Evolutionary conservation across 2,797 vertebrate genomes (phyloP).

Genomic region (Alectoris magna): DNA sequence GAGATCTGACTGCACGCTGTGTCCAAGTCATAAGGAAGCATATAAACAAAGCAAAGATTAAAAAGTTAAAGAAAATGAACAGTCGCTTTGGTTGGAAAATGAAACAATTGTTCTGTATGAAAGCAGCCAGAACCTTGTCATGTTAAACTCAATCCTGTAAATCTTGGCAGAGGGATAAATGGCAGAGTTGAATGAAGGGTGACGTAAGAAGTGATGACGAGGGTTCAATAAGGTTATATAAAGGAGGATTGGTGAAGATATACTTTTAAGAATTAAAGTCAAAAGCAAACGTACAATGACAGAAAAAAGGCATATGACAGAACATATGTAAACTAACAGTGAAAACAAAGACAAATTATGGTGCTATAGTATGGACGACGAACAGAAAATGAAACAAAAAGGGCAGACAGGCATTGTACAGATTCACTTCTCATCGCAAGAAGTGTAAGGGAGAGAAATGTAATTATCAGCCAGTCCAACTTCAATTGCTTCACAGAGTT

Average conservation of each 20-base stretch:
- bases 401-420: neutral
- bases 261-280: neutral
- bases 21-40: neutral
- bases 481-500: neutral
- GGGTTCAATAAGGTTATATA: neutral
- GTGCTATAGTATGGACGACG: neutral
- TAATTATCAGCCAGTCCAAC: neutral
- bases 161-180: neutral
- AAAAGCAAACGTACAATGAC: neutral
- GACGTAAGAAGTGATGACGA: neutral
- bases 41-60: neutral
- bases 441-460: neutral
- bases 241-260: neutral
- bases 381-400: neutral
- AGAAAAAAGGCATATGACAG: neutral
- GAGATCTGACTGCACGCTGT: rapidly evolving
- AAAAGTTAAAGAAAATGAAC: neutral
- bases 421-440: neutral
- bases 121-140: neutral
- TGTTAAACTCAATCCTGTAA: neutral
- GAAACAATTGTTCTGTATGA: neutral
- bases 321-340: neutral
- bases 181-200: neutral
- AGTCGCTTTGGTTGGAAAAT: neutral
- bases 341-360: neutral